phyloP scores from a whole-genome alignment of 2,113 vertebrate genomes.

The Polypterus bichir region DNA sequence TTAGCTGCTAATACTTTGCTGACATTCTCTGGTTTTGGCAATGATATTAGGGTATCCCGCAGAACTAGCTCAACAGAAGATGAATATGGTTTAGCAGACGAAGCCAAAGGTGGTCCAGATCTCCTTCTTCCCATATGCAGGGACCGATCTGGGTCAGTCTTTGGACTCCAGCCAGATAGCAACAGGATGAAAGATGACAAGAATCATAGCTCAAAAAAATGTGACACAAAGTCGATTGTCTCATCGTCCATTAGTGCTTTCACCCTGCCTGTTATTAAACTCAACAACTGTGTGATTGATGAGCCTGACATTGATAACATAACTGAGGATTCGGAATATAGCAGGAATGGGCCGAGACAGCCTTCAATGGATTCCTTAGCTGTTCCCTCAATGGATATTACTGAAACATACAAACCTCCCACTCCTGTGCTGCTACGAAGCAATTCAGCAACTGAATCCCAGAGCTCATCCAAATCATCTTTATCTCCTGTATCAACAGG shows the following conservation, averaged over 20 bases:
- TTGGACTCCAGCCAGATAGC: constrained; percentile 56
- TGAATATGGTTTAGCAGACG: constrained; percentile 59
- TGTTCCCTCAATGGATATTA: constrained; percentile 55
- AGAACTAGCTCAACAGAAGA: constrained; percentile 60
- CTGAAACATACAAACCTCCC: constrained; percentile 57
- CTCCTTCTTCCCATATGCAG: constrained; percentile 68
- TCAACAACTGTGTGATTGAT: constrained; percentile 98
- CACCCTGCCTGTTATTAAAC: constrained; percentile 90
- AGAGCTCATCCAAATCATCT: constrained; percentile 51
- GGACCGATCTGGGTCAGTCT: constrained; percentile 50
- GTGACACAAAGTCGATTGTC: constrained; percentile 87
- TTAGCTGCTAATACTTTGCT: constrained; percentile 64
- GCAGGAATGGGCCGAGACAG: constrained; percentile 45
- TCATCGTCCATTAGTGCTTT: constrained; percentile 93
- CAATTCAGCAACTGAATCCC: constrained; percentile 58
- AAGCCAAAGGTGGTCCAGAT: constrained; percentile 43
- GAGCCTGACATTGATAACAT: constrained; percentile 87
- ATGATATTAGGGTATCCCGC: constrained; percentile 32
- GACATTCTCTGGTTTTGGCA: constrained; percentile 50
- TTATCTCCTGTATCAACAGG: constrained; percentile 53
- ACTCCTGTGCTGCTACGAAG: constrained; percentile 52
- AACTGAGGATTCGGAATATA: constrained; percentile 66
- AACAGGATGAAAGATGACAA: constrained; percentile 51
- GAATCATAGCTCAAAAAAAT: constrained; percentile 48
- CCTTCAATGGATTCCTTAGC: constrained; percentile 72